Percentiles rank a stretch among this genome's conserved stretches.
Evolutionary conservation across 2,113 vertebrate species (phyloP).

Genomic region (Rissa tridactyla): DNA sequence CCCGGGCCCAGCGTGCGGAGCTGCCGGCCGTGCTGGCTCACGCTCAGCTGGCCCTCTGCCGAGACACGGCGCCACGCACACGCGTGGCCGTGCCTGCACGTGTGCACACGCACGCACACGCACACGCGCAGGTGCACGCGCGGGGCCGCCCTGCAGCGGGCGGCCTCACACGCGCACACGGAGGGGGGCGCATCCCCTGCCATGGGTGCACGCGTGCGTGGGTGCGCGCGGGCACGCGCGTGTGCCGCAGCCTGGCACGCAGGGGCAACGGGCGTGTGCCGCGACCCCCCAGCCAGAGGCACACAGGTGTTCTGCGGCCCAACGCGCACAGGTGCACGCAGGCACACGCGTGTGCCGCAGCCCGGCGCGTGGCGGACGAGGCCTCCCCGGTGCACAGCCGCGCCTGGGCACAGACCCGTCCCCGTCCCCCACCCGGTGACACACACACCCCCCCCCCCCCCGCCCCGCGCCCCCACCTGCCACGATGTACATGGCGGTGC

Average conservation of each 20-base stretch:
- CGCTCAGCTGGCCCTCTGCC: conserved; percentile 75
- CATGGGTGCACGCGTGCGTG: not conserved
- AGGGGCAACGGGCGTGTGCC: too few relatives aligned
- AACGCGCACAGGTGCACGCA: too few relatives aligned
- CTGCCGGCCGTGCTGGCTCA: conserved; percentile 70
- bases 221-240: too few relatives aligned
- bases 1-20: conserved; percentile 74
- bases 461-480: conserved; percentile 64
- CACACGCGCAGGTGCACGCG: too few relatives aligned
- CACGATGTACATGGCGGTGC: conserved; percentile 82
- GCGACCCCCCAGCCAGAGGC: not conserved
- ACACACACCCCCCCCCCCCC: too few relatives aligned
- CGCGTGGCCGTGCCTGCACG: too few relatives aligned
- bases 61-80: not conserved
- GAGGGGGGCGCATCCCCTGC: not conserved
- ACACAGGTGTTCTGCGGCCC: not conserved
- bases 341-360: too few relatives aligned
- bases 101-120: fast-evolving
- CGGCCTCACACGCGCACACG: not conserved
- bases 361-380: not conserved
- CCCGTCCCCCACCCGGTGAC: too few relatives aligned
- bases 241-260: not conserved
- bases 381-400: not conserved
- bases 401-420: fast-evolving
- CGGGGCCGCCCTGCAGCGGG: not conserved